Evolutionary conservation across 2,113 vertebrate species (phyloP).

Genomic region (Pionites leucogaster): DNA sequence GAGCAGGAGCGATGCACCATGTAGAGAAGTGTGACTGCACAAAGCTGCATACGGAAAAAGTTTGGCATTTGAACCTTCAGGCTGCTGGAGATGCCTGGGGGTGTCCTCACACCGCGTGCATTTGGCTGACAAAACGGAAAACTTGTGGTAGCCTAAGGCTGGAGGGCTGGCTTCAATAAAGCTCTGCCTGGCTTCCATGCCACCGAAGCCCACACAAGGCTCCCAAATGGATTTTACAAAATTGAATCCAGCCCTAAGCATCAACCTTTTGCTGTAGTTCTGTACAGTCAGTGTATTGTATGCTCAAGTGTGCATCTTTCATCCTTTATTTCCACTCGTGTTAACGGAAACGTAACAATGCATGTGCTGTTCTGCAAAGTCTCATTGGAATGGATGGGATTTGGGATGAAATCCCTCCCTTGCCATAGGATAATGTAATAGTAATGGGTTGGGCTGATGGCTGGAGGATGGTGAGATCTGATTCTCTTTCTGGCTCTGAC

Average conservation of each 20-base stretch:
- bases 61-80: constrained; percentile 60
- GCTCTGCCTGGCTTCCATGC: constrained; percentile 31
- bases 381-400: background rate
- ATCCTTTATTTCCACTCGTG: constrained; percentile 33
- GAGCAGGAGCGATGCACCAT: background rate
- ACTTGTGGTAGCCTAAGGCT: constrained; percentile 39
- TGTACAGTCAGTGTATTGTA: constrained; percentile 9
- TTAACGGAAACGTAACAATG: constrained; percentile 35
- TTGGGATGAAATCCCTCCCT: constrained; percentile 24
- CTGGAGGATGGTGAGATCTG: constrained; percentile 3
- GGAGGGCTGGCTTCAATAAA: constrained; percentile 48
- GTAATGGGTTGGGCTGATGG: background rate
- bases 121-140: constrained; percentile 55
- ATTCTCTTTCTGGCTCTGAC: constrained; percentile 22
- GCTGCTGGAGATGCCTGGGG: constrained; percentile 36
- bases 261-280: constrained; percentile 35
- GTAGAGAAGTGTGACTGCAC: constrained; percentile 32
- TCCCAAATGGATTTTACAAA: constrained; percentile 42
- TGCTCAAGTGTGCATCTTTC: constrained; percentile 7
- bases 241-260: constrained; percentile 36
- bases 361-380: constrained; percentile 10
- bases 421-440: background rate
- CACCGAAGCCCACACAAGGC: constrained; percentile 42
- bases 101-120: constrained; percentile 14
- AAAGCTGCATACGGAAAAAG: background rate